A percentile compares a stretch with the other conserved stretches of the same genome.
Conservation (phyloP, 64 coral and sea anemone species). For the Stichodactyla helianthus region DNA sequence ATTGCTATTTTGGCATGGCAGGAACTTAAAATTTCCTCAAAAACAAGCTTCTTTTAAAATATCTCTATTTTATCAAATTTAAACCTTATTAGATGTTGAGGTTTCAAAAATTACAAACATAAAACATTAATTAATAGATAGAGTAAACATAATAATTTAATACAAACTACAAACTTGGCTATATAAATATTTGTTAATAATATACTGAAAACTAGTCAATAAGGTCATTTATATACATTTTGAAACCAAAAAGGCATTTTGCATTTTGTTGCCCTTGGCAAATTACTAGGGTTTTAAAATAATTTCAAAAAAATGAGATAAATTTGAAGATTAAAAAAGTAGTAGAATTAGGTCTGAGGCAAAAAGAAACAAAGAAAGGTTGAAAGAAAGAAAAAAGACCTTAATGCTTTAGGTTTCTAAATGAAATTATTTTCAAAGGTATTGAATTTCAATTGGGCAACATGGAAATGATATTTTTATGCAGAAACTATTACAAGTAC, state of each 20-base stretch:
- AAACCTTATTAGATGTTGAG: too few relatives aligned
- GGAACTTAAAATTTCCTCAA: neutral
- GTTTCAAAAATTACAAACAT: neutral
- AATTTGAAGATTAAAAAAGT: too few relatives aligned
- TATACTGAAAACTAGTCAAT: neutral
- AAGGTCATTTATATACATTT: neutral
- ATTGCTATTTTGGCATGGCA: neutral
- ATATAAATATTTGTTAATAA: neutral
- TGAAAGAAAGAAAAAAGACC: neutral
- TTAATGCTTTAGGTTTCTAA: neutral
- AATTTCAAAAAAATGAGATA: neutral
- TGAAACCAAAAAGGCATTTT: neutral
- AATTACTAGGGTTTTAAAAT: neutral
- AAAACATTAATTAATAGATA: neutral
- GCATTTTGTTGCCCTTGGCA: constrained; percentile 14
- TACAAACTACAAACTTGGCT: too few relatives aligned
- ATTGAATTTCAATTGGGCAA: neutral
- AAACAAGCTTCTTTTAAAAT: neutral
- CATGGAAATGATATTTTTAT: neutral
- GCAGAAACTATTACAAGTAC: neutral
- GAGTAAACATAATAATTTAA: neutral
- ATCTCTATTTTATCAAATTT: too few relatives aligned
- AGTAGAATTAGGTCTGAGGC: too few relatives aligned
- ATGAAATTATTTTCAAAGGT: neutral
- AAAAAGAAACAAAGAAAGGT: too few relatives aligned